Conservation (phyloP, 1,140 invertebrate genomes). For the Drosophila quadrilineata region DNA sequence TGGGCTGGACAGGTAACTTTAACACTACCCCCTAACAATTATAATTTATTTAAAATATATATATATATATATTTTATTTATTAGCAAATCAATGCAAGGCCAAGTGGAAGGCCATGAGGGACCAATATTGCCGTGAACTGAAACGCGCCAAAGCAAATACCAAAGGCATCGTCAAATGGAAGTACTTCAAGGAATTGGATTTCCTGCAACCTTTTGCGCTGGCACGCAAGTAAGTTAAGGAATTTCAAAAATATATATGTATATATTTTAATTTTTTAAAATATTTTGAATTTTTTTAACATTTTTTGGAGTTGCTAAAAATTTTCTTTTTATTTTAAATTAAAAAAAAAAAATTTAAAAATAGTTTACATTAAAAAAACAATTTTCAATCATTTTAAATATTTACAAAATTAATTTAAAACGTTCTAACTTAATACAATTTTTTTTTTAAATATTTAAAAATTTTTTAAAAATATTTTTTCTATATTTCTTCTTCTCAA, state of each 20-base stretch:
- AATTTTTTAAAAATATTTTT: no score
- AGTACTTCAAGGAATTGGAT: constrained; percentile 75
- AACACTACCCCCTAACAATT: neutral
- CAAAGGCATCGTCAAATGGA: constrained; percentile 73
- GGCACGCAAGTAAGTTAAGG: constrained; percentile 59
- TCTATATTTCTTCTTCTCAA: no score
- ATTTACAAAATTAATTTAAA: no score
- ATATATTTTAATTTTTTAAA: no score
- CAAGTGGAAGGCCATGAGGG: constrained; percentile 76
- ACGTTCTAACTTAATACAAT: no score
- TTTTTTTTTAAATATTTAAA: no score
- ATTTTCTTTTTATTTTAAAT: no score
- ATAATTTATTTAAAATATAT: neutral
- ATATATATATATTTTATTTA: neutral
- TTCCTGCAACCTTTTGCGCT: constrained; percentile 73
- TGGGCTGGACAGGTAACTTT: constrained; percentile 69
- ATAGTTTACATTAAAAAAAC: no score
- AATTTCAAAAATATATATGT: neutral
- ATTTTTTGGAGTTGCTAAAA: no score
- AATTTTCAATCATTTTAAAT: no score
- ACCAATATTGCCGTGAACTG: constrained; percentile 75
- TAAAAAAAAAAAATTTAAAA: no score
- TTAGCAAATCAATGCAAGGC: constrained; percentile 69
- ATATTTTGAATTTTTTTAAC: no score
- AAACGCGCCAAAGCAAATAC: constrained; percentile 67